A percentile compares a stretch with the other conserved stretches of the same genome.
phyloP scores from a whole-genome alignment of 2,113 vertebrate genomes.

The rabbit (Oryctolagus cuniculus) region DNA sequence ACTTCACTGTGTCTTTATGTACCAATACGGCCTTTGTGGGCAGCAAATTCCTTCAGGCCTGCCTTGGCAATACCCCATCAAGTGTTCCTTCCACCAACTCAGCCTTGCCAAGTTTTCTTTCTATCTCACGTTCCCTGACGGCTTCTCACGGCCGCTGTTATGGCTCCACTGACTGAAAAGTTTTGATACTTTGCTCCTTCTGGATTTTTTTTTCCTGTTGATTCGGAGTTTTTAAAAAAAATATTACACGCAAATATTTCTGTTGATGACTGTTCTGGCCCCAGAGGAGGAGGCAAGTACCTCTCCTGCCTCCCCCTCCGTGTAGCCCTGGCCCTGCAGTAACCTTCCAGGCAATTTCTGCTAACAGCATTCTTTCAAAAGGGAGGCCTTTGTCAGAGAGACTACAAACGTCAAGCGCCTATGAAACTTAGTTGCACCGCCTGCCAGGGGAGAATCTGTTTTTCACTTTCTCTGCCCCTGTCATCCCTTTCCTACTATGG shows the following conservation, averaged over 20 bases:
- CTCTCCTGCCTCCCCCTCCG: neutral
- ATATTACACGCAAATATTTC: neutral
- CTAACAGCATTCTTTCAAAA: slow-evolving; percentile 58
- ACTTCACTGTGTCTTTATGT: neutral
- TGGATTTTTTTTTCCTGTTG: slow-evolving; percentile 10
- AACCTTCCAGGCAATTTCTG: slow-evolving; percentile 24
- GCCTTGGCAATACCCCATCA: neutral
- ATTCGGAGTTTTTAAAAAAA: slow-evolving; percentile 2
- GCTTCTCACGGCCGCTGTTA: neutral
- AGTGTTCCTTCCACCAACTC: slow-evolving; percentile 38
- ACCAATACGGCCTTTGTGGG: slow-evolving; percentile 7
- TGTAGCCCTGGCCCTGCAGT: neutral
- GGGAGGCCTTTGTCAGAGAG: slow-evolving; percentile 31
- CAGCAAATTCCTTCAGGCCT: slow-evolving; percentile 36
- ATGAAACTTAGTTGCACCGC: neutral
- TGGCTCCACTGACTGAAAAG: neutral
- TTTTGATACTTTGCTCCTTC: slow-evolving; percentile 32
- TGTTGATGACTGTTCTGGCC: neutral
- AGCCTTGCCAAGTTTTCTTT: slow-evolving; percentile 34
- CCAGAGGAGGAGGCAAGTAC: neutral
- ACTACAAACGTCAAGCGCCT: neutral
- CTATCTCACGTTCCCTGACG: neutral
- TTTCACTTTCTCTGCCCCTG: slow-evolving; percentile 9
- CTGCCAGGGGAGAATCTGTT: slow-evolving; percentile 16
- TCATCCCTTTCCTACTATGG: neutral